These are phyloP conservation scores for Sweltsa coloradensis DNA, from an alignment of 1,140 invertebrate genomes.

Conservation along the genomic window DNA sequence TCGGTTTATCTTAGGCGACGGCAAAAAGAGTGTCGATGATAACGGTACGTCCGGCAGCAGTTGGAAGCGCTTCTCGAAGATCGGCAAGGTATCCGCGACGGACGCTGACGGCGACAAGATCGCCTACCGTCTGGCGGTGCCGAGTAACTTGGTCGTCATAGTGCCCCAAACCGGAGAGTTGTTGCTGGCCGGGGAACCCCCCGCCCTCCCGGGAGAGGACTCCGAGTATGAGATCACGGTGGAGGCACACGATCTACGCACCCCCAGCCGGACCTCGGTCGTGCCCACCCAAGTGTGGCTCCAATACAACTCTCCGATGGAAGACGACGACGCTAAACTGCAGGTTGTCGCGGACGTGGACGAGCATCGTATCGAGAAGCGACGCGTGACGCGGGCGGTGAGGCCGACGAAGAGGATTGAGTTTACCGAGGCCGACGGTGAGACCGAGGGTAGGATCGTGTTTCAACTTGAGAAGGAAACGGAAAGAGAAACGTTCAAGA, in stretches of 20 bases:
- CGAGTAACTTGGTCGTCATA: slow-evolving; percentile 67
- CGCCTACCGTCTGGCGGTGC: slow-evolving; percentile 64
- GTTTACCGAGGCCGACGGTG: slow-evolving; percentile 82
- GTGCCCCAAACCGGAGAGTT: slow-evolving; percentile 86
- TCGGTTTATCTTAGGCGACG: slow-evolving; percentile 52
- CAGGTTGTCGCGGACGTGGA: slow-evolving; percentile 22
- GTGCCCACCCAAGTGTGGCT: slow-evolving; percentile 60
- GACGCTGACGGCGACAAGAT: slow-evolving; percentile 81
- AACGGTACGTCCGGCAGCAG: slow-evolving; percentile 28
- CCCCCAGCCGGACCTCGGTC: slow-evolving; percentile 50
- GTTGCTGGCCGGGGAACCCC: slow-evolving; percentile 57
- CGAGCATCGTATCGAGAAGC: slow-evolving; percentile 56
- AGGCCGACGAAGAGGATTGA: slow-evolving; percentile 84
- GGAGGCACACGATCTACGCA: slow-evolving; percentile 67
- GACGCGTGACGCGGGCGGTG: slow-evolving; percentile 74
- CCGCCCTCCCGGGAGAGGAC: slow-evolving; percentile 38
- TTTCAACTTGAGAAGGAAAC: slow-evolving; percentile 86
- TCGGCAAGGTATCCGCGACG: slow-evolving; percentile 67
- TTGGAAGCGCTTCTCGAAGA: slow-evolving; percentile 63
- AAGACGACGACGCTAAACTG: slow-evolving; percentile 33
- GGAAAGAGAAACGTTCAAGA: slow-evolving; percentile 84
- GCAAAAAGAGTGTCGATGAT: slow-evolving; percentile 28
- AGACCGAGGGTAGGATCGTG: slow-evolving; percentile 72
- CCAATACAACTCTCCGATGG: slow-evolving; percentile 51
- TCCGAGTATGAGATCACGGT: slow-evolving; percentile 55